Percentiles rank a stretch among this genome's conserved stretches.
These are phyloP conservation scores for Actinia equina DNA, from an alignment of 64 coral and sea anemone species.

Conservation along the genomic window DNA sequence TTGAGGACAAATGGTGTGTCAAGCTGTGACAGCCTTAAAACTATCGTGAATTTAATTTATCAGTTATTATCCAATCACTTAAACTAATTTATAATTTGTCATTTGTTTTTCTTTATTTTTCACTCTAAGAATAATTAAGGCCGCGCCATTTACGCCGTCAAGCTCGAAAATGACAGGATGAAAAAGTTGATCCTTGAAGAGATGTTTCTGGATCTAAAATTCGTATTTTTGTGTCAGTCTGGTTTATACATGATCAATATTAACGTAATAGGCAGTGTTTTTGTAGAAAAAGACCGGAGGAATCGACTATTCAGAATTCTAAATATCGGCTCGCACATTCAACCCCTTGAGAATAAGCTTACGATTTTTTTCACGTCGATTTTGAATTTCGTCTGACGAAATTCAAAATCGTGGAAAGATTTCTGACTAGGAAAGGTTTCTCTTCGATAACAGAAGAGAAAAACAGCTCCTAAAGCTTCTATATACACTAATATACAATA, in stretches of 20 bases:
- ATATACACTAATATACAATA: not conserved
- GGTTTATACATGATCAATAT: not conserved
- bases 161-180: not conserved
- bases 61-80: not conserved
- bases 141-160: not conserved
- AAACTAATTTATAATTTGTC: not conserved
- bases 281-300: not conserved
- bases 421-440: no score
- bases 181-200: not conserved
- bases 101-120: not conserved
- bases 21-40: not conserved
- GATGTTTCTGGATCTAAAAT: not conserved
- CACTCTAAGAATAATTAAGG: not conserved
- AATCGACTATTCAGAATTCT: not conserved
- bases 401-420: no score
- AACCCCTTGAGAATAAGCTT: not conserved
- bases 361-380: not conserved
- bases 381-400: not conserved
- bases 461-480: no score
- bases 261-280: not conserved
- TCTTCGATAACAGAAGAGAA: no score
- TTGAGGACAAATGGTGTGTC: not conserved
- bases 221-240: not conserved
- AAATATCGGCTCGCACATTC: not conserved
- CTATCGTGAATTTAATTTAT: not conserved